Percentiles rank a stretch among this genome's conserved stretches.
phyloP scores from a whole-genome alignment of 2,888 invertebrate genomes.

The Dryobota labecula region DNA sequence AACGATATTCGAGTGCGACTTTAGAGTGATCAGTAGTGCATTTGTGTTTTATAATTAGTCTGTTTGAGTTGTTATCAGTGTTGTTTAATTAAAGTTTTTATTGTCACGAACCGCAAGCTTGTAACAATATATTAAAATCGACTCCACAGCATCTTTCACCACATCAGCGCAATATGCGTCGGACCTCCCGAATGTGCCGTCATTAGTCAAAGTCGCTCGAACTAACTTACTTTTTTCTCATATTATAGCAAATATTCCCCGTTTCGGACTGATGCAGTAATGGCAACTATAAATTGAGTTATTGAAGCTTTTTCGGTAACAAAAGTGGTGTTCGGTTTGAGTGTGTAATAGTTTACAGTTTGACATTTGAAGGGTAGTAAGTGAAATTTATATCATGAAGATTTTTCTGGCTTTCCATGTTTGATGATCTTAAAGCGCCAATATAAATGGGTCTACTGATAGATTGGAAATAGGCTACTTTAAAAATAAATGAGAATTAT shows the following conservation, averaged over 20 bases:
- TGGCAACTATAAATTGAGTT: slow-evolving; percentile 51
- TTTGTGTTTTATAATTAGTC: no score
- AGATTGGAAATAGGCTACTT: background rate
- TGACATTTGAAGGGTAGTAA: background rate
- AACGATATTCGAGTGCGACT: no score
- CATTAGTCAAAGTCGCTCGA: slow-evolving; percentile 86
- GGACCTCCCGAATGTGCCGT: slow-evolving; percentile 82
- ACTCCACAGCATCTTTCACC: slow-evolving; percentile 66
- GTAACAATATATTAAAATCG: no score
- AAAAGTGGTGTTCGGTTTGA: slow-evolving; percentile 15
- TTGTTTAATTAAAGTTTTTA: no score
- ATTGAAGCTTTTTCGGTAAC: slow-evolving; percentile 32
- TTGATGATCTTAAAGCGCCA: background rate
- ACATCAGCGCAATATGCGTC: slow-evolving; percentile 83
- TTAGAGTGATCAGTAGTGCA: no score
- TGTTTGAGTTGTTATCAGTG: no score
- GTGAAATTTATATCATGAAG: background rate
- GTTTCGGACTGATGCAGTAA: slow-evolving; percentile 63
- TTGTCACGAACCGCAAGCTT: no score
- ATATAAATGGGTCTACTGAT: background rate
- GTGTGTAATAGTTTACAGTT: background rate
- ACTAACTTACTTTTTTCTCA: slow-evolving; percentile 78
- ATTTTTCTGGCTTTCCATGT: background rate
- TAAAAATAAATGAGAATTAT: background rate
- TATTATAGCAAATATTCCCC: slow-evolving; percentile 74